Evolutionary conservation across 1,140 invertebrate genomes (phyloP).

Genomic region (Drosophila elegans): DNA sequence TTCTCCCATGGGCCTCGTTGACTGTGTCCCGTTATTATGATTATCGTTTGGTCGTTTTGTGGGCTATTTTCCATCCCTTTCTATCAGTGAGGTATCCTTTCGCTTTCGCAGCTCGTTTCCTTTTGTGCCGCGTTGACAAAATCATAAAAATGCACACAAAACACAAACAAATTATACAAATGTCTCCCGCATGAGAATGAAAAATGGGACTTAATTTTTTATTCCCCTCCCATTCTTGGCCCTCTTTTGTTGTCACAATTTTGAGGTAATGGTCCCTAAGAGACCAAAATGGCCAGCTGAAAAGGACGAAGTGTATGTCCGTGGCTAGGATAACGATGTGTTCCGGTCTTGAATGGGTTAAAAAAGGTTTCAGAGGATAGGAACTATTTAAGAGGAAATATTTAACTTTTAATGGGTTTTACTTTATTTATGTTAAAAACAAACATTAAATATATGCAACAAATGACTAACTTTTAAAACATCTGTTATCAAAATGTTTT

Average conservation of each 20-base stretch:
- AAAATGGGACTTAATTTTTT: constrained; percentile 62
- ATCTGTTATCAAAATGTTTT: too few relatives aligned
- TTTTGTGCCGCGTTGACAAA: constrained; percentile 76
- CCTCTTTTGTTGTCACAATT: constrained; percentile 57
- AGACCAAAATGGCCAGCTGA: constrained; percentile 21
- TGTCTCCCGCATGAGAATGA: constrained; percentile 67
- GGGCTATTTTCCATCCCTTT: constrained; percentile 39
- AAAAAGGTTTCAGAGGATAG: background rate
- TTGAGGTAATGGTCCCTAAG: constrained; percentile 67
- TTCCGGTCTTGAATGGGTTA: constrained; percentile 11
- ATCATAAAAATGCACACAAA: constrained; percentile 79
- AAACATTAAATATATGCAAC: too few relatives aligned
- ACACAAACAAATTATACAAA: constrained; percentile 81
- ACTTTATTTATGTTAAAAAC: too few relatives aligned
- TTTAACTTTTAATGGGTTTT: too few relatives aligned
- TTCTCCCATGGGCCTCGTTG: constrained; percentile 71
- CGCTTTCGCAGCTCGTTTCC: constrained; percentile 70
- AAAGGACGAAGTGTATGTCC: background rate
- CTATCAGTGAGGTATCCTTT: constrained; percentile 47
- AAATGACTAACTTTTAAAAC: too few relatives aligned
- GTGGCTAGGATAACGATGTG: constrained; percentile 22
- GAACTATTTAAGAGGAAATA: too few relatives aligned
- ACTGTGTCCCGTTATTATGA: constrained; percentile 74
- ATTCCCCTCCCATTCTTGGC: constrained; percentile 11
- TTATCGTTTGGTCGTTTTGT: constrained; percentile 75